Evolutionary conservation across 2,113 vertebrate species (phyloP).

Genomic region (Boulengeromyrus knoepffleri): DNA sequence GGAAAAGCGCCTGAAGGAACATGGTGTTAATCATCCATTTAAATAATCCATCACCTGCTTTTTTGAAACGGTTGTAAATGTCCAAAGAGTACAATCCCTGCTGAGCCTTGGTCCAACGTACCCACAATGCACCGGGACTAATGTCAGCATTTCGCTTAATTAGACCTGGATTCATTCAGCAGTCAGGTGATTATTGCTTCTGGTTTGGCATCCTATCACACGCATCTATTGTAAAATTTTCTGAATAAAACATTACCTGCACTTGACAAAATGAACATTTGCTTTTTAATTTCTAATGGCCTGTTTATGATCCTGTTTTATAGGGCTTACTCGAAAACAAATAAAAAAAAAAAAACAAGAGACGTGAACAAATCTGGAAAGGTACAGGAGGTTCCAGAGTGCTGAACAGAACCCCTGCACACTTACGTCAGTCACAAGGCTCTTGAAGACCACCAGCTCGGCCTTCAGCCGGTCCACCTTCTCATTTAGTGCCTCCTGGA

Average conservation of each 20-base stretch:
- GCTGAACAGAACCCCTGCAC: conserved; percentile 10
- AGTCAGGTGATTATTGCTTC: background rate
- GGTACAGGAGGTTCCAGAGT: background rate
- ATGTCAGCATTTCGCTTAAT: background rate
- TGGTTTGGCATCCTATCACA: background rate
- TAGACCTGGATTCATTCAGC: background rate
- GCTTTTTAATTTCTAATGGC: background rate
- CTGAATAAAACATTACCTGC: background rate
- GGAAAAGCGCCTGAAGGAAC: background rate
- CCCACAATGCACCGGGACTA: background rate
- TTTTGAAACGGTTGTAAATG: background rate
- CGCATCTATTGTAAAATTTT: background rate
- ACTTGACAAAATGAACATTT: background rate
- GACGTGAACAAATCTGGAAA: background rate
- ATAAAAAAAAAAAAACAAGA: background rate
- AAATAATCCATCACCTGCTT: background rate
- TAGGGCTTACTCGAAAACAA: background rate
- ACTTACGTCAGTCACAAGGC: conserved; percentile 97
- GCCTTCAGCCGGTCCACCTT: conserved; percentile 90
- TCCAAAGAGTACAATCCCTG: background rate
- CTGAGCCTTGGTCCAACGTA: background rate
- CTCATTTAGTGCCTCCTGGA: conserved; percentile 83
- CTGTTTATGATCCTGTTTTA: background rate
- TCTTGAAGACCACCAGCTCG: conserved; percentile 95
- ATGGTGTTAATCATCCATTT: background rate